A percentile compares a stretch with the other conserved stretches of the same genome.
Conservation (phyloP, 1,140 invertebrate genomes). For the Marisa cornuarietis region DNA sequence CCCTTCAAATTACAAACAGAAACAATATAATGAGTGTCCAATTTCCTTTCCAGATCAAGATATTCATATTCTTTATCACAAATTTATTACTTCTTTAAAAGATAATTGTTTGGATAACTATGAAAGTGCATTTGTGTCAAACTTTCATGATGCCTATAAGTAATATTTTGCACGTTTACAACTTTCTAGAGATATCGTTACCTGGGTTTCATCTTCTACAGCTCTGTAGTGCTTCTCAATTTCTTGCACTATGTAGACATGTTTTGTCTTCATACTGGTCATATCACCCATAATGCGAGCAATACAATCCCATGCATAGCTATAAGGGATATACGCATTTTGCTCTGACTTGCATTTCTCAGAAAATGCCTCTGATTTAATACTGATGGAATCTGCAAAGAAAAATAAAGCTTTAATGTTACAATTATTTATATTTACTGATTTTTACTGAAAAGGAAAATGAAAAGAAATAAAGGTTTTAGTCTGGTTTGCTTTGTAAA, state of each 20-base stretch:
- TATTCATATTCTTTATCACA: too few relatives aligned
- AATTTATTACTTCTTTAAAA: too few relatives aligned
- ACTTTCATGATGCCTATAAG: neutral
- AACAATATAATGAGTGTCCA: too few relatives aligned
- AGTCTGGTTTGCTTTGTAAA: too few relatives aligned
- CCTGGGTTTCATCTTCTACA: constrained; percentile 64
- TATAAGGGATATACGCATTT: constrained; percentile 63
- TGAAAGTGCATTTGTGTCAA: too few relatives aligned
- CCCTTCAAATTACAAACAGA: too few relatives aligned
- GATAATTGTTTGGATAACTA: too few relatives aligned
- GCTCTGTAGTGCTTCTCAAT: constrained; percentile 57
- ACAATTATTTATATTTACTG: too few relatives aligned
- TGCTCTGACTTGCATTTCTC: constrained; percentile 42
- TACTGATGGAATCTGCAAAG: constrained; percentile 29
- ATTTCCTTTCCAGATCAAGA: too few relatives aligned
- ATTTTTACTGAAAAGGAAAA: neutral
- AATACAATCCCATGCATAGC: constrained; percentile 54
- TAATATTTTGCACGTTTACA: neutral
- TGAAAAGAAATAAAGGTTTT: neutral
- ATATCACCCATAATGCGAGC: constrained; percentile 59
- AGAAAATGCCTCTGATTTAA: constrained; percentile 11
- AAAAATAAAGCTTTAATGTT: neutral
- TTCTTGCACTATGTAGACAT: constrained; percentile 56
- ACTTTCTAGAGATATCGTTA: constrained; percentile 15
- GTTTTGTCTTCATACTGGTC: constrained; percentile 58